Percentiles rank a stretch among this genome's conserved stretches.
Evolutionary conservation across 2,797 vertebrate genomes (phyloP).

Genomic region (Neomorphus geoffroyi): DNA sequence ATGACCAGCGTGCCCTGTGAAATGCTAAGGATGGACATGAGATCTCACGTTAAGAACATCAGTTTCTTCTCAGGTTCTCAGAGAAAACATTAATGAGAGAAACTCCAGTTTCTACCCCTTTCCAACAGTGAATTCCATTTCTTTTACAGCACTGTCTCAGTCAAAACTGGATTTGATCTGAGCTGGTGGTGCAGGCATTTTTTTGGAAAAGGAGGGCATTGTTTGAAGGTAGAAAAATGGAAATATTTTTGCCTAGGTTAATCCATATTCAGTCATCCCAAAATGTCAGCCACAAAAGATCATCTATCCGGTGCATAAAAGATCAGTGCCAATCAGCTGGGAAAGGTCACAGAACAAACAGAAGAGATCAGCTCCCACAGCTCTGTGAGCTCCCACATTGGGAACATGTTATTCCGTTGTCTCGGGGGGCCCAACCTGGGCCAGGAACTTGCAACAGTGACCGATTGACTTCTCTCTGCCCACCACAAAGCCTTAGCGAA

Average conservation of each 20-base stretch:
- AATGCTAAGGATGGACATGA: not conserved
- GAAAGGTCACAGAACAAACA: constrained; percentile 63
- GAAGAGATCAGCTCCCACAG: constrained; percentile 15
- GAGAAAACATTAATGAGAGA: not conserved
- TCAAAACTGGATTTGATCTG: not conserved
- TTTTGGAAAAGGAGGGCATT: constrained; percentile 17
- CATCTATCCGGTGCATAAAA: not conserved
- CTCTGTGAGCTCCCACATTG: not conserved
- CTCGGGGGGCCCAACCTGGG: not conserved
- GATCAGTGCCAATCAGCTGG: constrained; percentile 55
- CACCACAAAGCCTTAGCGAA: not conserved
- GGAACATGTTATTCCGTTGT: not conserved
- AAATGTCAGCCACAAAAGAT: constrained; percentile 58
- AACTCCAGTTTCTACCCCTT: not conserved
- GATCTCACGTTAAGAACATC: not conserved
- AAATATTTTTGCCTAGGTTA: constrained; percentile 40
- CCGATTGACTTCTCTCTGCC: not conserved
- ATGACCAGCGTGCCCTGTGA: not conserved
- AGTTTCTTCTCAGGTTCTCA: not conserved
- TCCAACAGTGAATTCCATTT: not conserved
- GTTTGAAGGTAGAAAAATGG: constrained; percentile 26
- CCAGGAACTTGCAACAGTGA: not conserved
- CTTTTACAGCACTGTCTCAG: not conserved
- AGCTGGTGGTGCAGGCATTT: not conserved
- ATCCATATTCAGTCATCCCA: constrained; percentile 52